These are phyloP conservation scores for Cyclophora albipunctata DNA, from an alignment of 2,888 invertebrate genomes.

Conservation along the genomic window DNA sequence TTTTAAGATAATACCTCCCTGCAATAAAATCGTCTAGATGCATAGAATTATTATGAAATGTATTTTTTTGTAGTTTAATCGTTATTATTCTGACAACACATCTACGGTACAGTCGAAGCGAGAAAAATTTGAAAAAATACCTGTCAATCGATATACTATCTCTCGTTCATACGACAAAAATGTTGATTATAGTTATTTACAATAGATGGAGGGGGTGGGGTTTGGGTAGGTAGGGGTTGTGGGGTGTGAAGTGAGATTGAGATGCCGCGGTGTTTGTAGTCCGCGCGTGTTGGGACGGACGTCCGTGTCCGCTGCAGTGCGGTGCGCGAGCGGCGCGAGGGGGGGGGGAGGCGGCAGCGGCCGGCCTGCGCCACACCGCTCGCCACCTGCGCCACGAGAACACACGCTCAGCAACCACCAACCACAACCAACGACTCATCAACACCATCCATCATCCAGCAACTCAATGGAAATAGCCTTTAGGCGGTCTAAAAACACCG, in stretches of 20 bases:
- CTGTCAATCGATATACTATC: constrained; percentile 71
- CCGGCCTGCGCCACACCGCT: constrained; percentile 62
- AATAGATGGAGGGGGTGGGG: constrained; percentile 45
- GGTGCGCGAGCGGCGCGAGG: constrained; percentile 27
- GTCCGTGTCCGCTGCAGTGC: constrained; percentile 23
- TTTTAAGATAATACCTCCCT: constrained; percentile 68
- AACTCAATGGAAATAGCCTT: neutral
- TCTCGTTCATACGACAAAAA: constrained; percentile 73
- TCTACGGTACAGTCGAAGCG: constrained; percentile 75
- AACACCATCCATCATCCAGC: neutral
- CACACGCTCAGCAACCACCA: neutral
- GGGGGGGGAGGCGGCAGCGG: constrained; percentile 27
- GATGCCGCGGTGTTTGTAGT: constrained; percentile 57
- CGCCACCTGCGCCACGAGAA: constrained; percentile 53
- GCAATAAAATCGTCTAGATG: constrained; percentile 71
- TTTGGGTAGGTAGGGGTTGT: constrained; percentile 23
- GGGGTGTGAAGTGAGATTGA: constrained; percentile 32
- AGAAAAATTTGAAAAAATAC: constrained; percentile 75
- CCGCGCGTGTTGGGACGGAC: constrained; percentile 36
- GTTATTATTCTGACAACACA: constrained; percentile 72
- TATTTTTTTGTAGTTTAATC: constrained; percentile 68
- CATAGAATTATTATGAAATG: constrained; percentile 68
- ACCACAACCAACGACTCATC: no score
- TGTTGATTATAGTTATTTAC: constrained; percentile 72
- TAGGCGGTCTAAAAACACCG: no score